Conservation (phyloP, 2,888 invertebrate species). For the Trypoxylon attenuatum region DNA sequence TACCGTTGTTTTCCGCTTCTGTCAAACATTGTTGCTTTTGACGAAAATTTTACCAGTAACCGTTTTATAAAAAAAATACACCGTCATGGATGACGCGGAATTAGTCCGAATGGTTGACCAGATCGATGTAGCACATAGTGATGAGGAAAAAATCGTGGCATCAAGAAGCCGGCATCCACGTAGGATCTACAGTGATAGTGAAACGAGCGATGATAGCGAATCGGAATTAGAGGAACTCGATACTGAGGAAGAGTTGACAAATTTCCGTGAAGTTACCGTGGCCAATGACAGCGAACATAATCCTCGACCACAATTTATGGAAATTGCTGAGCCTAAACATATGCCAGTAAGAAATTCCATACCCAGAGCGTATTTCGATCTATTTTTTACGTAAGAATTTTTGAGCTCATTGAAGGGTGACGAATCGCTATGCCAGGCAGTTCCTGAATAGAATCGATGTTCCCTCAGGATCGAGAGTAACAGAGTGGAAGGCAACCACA, state of each 20-base stretch:
- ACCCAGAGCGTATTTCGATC: conserved; percentile 17
- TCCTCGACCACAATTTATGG: conserved; percentile 13
- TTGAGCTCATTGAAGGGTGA: conserved; percentile 5
- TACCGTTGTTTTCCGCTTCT: conserved; percentile 7
- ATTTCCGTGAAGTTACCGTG: conserved; percentile 2
- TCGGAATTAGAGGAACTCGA: not conserved
- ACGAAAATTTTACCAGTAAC: not conserved
- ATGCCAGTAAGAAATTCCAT: conserved; percentile 9
- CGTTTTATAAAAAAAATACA: conserved; percentile 7
- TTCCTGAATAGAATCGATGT: conserved; percentile 6
- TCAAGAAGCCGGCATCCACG: conserved; percentile 8
- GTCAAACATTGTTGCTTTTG: conserved; percentile 13
- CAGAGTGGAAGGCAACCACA: not conserved
- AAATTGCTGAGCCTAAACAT: conserved; percentile 9
- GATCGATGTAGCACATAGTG: conserved; percentile 9
- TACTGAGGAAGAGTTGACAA: not conserved
- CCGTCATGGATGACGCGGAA: conserved; percentile 12
- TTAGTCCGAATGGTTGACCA: not conserved
- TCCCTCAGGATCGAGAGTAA: conserved; percentile 6
- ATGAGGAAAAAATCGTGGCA: conserved; percentile 14
- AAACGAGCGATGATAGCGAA: not conserved
- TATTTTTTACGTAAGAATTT: conserved; percentile 17
- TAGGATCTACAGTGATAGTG: not conserved
- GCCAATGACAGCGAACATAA: conserved; percentile 1
- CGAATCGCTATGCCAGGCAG: conserved; percentile 17